phyloP scores from a whole-genome alignment of 1,140 invertebrate genomes.

The Brachionus sp. region DNA sequence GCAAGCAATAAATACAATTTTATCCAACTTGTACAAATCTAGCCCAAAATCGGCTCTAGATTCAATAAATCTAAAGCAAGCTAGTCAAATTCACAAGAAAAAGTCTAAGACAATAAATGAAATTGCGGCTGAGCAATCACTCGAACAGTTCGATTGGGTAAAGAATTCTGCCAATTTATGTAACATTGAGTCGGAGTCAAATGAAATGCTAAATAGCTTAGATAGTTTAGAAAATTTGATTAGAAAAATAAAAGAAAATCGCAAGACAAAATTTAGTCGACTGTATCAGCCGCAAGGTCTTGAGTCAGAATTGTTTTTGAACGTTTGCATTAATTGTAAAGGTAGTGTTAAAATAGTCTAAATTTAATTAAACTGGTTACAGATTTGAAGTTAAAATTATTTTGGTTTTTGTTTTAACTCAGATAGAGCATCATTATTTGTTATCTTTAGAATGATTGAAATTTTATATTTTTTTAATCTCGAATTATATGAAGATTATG shows the following conservation, averaged over 20 bases:
- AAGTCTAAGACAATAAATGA: slow-evolving; percentile 26
- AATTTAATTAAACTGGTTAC: background rate
- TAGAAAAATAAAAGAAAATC: slow-evolving; percentile 19
- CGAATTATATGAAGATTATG: background rate
- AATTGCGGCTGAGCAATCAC: background rate
- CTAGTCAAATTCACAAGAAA: background rate
- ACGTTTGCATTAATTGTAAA: slow-evolving; percentile 37
- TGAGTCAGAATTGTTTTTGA: slow-evolving; percentile 9
- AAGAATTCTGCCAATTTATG: background rate
- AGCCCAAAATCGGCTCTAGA: background rate
- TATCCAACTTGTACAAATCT: slow-evolving; percentile 12
- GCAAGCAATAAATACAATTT: slow-evolving; percentile 24
- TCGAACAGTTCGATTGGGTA: slow-evolving; percentile 42
- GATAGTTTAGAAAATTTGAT: slow-evolving; percentile 13
- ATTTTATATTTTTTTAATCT: background rate
- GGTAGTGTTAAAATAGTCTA: slow-evolving; percentile 20
- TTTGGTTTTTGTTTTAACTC: background rate
- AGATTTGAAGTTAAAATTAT: background rate
- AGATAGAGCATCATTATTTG: background rate
- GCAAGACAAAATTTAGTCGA: slow-evolving; percentile 11
- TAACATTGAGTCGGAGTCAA: background rate
- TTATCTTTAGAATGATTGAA: background rate
- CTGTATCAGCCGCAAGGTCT: background rate
- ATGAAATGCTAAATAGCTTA: background rate
- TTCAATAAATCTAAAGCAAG: background rate